phyloP scores from a whole-genome alignment of 1,140 invertebrate species.

The Tetranychus cinnabarinus region DNA sequence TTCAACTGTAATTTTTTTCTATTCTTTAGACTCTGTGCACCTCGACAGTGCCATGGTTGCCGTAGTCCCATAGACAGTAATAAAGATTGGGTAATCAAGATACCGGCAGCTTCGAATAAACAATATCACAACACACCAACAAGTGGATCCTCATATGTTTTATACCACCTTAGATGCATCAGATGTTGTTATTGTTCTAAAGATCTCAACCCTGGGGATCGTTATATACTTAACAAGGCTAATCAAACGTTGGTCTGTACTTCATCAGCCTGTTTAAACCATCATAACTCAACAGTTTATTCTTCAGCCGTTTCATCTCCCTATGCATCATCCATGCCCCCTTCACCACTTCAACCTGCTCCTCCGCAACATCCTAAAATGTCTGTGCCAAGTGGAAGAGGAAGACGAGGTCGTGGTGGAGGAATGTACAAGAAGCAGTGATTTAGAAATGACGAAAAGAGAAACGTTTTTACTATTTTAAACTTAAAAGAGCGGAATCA shows the following conservation, averaged over 20 bases:
- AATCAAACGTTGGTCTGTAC: not conserved
- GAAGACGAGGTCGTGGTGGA: too few relatives aligned
- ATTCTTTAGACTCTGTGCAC: not conserved
- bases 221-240: not conserved
- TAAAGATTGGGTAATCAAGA: not conserved
- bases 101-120: not conserved
- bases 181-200: not conserved
- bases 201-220: not conserved
- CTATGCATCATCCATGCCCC: too few relatives aligned
- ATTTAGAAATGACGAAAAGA: too few relatives aligned
- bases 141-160: not conserved
- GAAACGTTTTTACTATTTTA: too few relatives aligned
- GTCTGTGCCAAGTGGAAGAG: too few relatives aligned
- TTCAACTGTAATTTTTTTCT: not conserved
- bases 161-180: not conserved
- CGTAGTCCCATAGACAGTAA: not conserved
- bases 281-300: not conserved
- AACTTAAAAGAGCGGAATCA: too few relatives aligned
- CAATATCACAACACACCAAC: not conserved
- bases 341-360: too few relatives aligned
- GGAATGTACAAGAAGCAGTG: too few relatives aligned
- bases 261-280: not conserved
- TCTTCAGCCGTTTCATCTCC: too few relatives aligned
- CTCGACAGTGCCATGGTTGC: not conserved
- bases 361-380: too few relatives aligned